These are phyloP conservation scores for Pammene aurita DNA, from an alignment of 2,888 invertebrate species.

Conservation along the genomic window DNA sequence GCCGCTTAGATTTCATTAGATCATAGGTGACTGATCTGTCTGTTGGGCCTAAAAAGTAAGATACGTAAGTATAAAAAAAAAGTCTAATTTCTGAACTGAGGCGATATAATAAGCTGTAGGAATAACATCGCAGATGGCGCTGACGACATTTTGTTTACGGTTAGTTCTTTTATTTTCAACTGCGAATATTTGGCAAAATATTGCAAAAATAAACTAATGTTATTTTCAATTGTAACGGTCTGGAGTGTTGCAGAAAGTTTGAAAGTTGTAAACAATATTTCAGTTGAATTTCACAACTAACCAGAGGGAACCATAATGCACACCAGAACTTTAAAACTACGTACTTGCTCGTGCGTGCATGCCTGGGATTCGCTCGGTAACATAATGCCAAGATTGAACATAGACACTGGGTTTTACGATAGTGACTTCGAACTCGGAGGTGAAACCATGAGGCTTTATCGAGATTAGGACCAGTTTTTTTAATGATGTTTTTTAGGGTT, in stretches of 20 bases:
- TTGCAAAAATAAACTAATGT: constrained; percentile 17
- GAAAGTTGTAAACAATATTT: constrained; percentile 24
- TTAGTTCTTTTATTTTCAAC: constrained; percentile 47
- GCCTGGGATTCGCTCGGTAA: too few relatives aligned
- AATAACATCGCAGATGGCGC: constrained; percentile 48
- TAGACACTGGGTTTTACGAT: too few relatives aligned
- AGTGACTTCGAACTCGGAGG: too few relatives aligned
- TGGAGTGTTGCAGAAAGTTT: constrained; percentile 27
- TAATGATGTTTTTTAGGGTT: too few relatives aligned
- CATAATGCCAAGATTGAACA: too few relatives aligned
- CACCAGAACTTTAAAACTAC: constrained; percentile 6
- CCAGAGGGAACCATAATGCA: not conserved
- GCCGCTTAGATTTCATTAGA: too few relatives aligned
- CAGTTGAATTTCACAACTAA: constrained; percentile 14
- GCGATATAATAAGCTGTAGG: constrained; percentile 1
- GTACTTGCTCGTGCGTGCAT: too few relatives aligned
- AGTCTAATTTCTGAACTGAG: not conserved
- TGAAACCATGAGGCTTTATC: too few relatives aligned
- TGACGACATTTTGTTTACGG: constrained; percentile 51
- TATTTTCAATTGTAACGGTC: constrained; percentile 12
- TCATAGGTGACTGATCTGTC: too few relatives aligned
- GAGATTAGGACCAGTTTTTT: too few relatives aligned
- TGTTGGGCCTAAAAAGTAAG: too few relatives aligned
- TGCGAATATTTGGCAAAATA: constrained; percentile 33
- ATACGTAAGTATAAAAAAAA: too few relatives aligned